Evolutionary conservation across 2,888 invertebrate species (phyloP).

Genomic region (Scaptomyza polygonia): DNA sequence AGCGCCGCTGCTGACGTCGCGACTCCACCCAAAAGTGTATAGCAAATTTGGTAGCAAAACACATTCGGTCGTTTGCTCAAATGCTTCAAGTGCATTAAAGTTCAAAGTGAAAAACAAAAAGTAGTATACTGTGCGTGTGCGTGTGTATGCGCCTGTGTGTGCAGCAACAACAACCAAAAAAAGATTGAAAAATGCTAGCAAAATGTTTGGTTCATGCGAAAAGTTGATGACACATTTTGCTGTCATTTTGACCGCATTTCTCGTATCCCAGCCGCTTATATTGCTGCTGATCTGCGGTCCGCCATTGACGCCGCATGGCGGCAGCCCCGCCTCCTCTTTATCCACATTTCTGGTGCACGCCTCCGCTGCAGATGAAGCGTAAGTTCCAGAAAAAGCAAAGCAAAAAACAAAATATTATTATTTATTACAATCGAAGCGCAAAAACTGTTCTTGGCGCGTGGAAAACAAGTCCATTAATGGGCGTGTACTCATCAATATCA

Average conservation of each 20-base stretch:
- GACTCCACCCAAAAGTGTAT: conserved; percentile 79
- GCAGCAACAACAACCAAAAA: conserved; percentile 46
- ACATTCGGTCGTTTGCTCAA: background rate
- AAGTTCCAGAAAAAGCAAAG: too few relatives aligned
- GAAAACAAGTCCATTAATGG: conserved; percentile 62
- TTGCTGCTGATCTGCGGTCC: conserved; percentile 78
- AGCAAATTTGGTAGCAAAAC: conserved; percentile 55
- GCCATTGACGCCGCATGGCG: conserved; percentile 66
- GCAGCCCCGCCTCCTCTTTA: conserved; percentile 23
- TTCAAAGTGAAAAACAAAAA: conserved; percentile 9
- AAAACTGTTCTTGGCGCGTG: conserved; percentile 26
- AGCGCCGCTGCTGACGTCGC: conserved; percentile 60
- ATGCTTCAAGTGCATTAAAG: conserved; percentile 10
- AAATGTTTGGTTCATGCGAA: conserved; percentile 83
- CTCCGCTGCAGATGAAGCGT: conserved; percentile 84
- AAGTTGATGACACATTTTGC: conserved; percentile 84
- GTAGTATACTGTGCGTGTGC: conserved; percentile 9
- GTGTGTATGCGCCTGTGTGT: conserved; percentile 13
- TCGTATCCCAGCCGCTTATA: conserved; percentile 80
- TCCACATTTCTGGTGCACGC: conserved; percentile 69
- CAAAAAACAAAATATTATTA: background rate
- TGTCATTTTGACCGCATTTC: conserved; percentile 83
- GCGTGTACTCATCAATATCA: conserved; percentile 51
- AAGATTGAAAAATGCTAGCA: conserved; percentile 83
- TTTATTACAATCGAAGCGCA: too few relatives aligned